Base-by-base conservation (phyloP, 2,113 vertebrate species). In the Syrmaticus mikado region DNA sequence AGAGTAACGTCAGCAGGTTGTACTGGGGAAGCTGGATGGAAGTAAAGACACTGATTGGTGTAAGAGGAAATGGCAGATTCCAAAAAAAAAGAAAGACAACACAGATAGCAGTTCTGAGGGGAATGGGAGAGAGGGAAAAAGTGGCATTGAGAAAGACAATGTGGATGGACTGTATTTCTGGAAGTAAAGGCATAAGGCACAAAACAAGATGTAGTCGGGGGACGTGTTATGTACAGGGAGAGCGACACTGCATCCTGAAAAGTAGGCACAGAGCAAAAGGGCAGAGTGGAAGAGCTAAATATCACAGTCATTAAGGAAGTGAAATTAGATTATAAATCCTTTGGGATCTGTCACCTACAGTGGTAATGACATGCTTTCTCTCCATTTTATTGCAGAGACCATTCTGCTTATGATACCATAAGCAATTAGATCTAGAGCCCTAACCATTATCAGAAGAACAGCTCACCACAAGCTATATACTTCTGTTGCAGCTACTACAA, bases 301-400 rank as follows among this genome's bases (percentile, higher is more conserved):
- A 91, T 65, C 68, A 85, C 32, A 88, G 68, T 72, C 46, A 82
- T 91, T 94, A 95, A 93, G 52, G 61, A 93, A 81, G 52, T 74
- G 52, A 94, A 94, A 95, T 92, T 67, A 89, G 80, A 82, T 58
- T 68, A 75, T 78, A 91, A 96, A 81, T 87, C 58, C 43, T 90
- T 65, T 90, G 0, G 0, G 40, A 46, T 65, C 30, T 82, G 57
- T 90, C 77, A 78, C 43, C 73, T 53, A 24, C 86, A 73, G 70
- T 55, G 13, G 65, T 86, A 90, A 90, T 53, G 66, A 86, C 65
- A 15, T 43, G 50, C 52, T 57, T 43, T 48, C 61, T 90, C 48
- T 84, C 67, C 46, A 74, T 86, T 81, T 88, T 70, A 72, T 70
- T 72, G 30, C 46, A 86, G 76, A 77, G 34, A 85, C 60, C 21